Percentiles rank a stretch among this genome's conserved stretches.
phyloP scores from a whole-genome alignment of 2,888 invertebrate species.

The Chrysodeixis includens region DNA sequence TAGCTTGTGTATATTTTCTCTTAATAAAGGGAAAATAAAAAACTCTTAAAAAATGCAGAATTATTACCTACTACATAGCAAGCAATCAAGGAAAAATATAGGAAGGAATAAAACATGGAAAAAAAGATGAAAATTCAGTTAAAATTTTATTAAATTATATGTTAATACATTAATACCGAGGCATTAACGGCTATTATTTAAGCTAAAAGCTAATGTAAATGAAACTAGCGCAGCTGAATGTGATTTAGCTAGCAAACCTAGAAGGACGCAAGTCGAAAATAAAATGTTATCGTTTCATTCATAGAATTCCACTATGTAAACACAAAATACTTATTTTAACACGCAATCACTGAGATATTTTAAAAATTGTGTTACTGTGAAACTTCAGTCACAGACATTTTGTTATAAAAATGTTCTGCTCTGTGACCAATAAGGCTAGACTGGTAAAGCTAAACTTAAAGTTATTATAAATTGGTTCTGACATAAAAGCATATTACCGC shows the following conservation, averaged over 20 bases:
- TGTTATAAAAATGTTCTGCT: constrained; percentile 35
- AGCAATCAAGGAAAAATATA: neutral
- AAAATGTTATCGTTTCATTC: constrained; percentile 39
- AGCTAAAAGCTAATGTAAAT: constrained; percentile 76
- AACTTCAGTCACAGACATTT: constrained; percentile 33
- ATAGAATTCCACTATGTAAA: constrained; percentile 42
- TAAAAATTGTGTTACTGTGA: constrained; percentile 10
- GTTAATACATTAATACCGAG: constrained; percentile 79
- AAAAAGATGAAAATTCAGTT: constrained; percentile 49
- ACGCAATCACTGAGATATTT: constrained; percentile 29
- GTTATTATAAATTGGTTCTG: constrained; percentile 47
- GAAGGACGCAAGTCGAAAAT: constrained; percentile 49
- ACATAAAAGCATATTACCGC: constrained; percentile 45
- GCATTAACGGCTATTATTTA: constrained; percentile 70
- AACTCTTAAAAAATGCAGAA: too few relatives aligned
- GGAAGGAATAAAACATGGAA: neutral
- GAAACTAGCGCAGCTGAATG: constrained; percentile 67
- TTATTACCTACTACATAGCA: too few relatives aligned
- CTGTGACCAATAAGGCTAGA: constrained; percentile 44
- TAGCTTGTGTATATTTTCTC: too few relatives aligned
- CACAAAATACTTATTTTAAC: constrained; percentile 48
- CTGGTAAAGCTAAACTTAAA: constrained; percentile 57
- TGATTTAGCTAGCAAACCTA: constrained; percentile 74
- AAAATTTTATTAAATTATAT: constrained; percentile 72
- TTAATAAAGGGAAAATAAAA: too few relatives aligned